Conservation (phyloP, 2,888 invertebrate species). For the Rutpela maculata region DNA sequence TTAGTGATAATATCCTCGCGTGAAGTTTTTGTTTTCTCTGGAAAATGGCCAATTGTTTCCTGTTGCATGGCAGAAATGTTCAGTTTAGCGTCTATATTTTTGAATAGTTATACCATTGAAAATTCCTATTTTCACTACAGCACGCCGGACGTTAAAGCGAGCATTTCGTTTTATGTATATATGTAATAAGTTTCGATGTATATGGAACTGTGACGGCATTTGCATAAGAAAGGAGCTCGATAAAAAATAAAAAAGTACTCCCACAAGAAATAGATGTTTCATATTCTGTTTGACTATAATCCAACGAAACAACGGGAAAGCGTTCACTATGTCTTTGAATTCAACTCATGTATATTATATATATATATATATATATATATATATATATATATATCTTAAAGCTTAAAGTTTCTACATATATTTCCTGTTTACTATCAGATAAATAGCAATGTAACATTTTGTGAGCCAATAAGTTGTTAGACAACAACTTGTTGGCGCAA, state of each 20-base stretch:
- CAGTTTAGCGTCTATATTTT: constrained; percentile 2
- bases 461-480: too few species aligned
- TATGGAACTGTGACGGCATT: neutral
- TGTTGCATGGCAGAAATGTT: constrained; percentile 7
- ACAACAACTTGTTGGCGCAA: too few species aligned
- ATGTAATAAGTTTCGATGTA: constrained; percentile 1
- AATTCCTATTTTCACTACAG: neutral
- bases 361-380: too few species aligned
- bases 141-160: neutral
- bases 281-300: neutral
- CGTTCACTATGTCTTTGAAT: neutral
- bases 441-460: too few species aligned
- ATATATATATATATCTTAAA: neutral
- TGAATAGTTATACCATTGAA: neutral
- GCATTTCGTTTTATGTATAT: neutral
- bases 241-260: neutral
- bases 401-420: too few species aligned
- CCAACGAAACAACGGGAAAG: neutral
- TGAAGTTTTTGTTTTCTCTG: neutral
- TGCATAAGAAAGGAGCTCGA: neutral
- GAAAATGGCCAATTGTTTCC: neutral
- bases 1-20: neutral
- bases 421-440: too few species aligned
- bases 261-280: neutral
- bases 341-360: neutral